Evolutionary conservation across 1,140 invertebrate genomes (phyloP).

Genomic region (Calliopsis andreniformis): DNA sequence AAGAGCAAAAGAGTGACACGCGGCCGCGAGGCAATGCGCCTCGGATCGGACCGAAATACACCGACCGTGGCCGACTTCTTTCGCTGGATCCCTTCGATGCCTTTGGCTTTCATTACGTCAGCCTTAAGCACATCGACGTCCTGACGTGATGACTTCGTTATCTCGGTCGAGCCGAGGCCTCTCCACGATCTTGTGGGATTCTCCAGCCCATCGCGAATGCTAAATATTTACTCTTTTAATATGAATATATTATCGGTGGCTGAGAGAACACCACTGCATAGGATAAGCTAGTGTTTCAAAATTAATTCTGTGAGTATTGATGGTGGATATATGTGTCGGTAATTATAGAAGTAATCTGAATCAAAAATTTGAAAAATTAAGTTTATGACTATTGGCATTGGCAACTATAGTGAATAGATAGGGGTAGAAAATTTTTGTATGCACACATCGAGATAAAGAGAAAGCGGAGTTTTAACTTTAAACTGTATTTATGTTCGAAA

Average conservation of each 20-base stretch:
- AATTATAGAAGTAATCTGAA: no score
- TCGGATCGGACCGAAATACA: slow-evolving; percentile 65
- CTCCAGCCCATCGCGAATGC: neutral
- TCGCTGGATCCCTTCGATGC: slow-evolving; percentile 22
- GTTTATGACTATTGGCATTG: no score
- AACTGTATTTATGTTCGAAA: no score
- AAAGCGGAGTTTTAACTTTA: no score
- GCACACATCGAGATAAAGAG: no score
- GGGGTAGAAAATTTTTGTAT: no score
- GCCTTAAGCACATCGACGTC: slow-evolving; percentile 54
- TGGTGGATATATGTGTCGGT: no score
- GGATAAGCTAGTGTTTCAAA: no score
- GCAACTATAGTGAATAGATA: no score
- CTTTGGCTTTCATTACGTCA: slow-evolving; percentile 57
- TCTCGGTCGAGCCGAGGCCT: neutral
- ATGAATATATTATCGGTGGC: neutral
- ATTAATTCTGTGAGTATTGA: no score
- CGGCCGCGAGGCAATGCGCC: slow-evolving; percentile 58
- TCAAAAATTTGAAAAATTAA: no score
- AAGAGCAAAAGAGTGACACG: slow-evolving; percentile 71
- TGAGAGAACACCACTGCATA: neutral
- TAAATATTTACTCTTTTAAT: neutral
- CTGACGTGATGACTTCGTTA: slow-evolving; percentile 75
- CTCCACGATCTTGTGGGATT: neutral
- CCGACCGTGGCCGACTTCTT: slow-evolving; percentile 73